Base-by-base conservation (phyloP, 1,140 invertebrate species). In the Drosophila ohnishii region DNA sequence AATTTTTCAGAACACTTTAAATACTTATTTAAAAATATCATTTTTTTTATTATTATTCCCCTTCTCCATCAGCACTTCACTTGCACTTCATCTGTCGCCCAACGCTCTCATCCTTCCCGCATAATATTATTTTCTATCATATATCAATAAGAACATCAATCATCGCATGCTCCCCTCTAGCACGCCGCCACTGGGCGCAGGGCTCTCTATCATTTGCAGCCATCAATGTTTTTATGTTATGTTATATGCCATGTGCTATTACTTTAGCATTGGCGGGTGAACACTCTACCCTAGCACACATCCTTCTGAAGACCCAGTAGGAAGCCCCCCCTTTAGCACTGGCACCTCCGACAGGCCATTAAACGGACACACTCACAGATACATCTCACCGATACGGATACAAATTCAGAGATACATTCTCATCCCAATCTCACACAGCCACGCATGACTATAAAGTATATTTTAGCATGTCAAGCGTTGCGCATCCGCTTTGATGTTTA, bases 401-500 rank as follows among this genome's bases (percentile, higher is more conserved):
- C 56, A 65, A 47, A 69, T 45, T 64, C 60, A 11, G 30, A 58
- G 60, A 73, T 66, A 77, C 65, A 74, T 45, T 74, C 62, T 66
- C 61, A 77, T 65, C 50, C 53, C 60, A 51, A 76, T 63, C 42
- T 39, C 63, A 82, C 55, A 80, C 64, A 74, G 71, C 76, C 78
- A 86, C 79, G 77, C 80, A 85, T 90, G 82, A 89, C 78, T 90
- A 89, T 90, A 89, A 90, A 83, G 86, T 84, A 90, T 90, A 86
- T 90, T 90, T 90, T 86, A 90, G 85, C 86, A 90, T 90, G 86
- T 90, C 86, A 90, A 90, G 81, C 83, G 83, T 86, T 86, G 83
- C 86, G 86, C 86, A 90, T 90, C 86, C 86, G 82, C 86, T 90
- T 90, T 90, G 86, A 90, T 90, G 86, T 90, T 86, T 90, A 90